These are phyloP conservation scores for Circaetus cinerascens DNA, from an alignment of 2,113 vertebrate genomes.

Conservation along the genomic window DNA sequence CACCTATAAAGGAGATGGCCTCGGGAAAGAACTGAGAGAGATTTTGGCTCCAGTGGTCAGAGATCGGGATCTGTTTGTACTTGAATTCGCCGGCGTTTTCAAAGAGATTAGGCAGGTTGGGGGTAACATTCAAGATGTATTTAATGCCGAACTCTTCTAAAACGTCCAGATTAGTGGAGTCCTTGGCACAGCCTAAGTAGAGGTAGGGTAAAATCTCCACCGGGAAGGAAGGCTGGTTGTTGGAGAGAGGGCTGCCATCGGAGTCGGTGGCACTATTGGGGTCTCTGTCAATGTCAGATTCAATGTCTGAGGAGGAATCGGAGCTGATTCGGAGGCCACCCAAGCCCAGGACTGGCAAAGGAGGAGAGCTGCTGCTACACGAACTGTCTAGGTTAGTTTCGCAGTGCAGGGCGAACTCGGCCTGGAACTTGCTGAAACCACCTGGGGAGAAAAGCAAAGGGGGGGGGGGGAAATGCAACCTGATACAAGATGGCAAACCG, in stretches of 20 bases:
- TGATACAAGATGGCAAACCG: neutral
- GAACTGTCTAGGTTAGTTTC: constrained; percentile 91
- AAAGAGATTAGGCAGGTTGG: constrained; percentile 97
- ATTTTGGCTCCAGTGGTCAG: constrained; percentile 99
- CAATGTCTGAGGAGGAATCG: constrained; percentile 92
- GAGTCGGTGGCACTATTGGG: constrained; percentile 92
- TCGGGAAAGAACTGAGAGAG: constrained; percentile 98
- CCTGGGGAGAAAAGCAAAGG: constrained; percentile 71
- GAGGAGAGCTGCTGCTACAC: constrained; percentile 83
- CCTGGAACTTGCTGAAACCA: constrained; percentile 94
- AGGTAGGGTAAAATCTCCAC: constrained; percentile 95
- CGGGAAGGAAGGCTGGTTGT: constrained; percentile 91
- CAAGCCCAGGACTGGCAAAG: constrained; percentile 88
- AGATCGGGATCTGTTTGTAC: constrained; percentile 99
- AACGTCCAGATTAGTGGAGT: constrained; percentile 96
- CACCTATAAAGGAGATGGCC: constrained; percentile 97
- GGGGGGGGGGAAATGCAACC: neutral
- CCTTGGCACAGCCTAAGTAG: constrained; percentile 95
- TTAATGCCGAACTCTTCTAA: constrained; percentile 98
- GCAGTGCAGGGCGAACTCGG: constrained; percentile 87
- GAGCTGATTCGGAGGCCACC: constrained; percentile 94
- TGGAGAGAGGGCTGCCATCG: constrained; percentile 91
- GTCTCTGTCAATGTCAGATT: constrained; percentile 92
- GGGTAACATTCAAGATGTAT: constrained; percentile 98
- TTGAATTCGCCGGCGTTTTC: constrained; percentile 97